These are phyloP conservation scores for Megalops atlanticus DNA, from an alignment of 2,113 vertebrate genomes.

Conservation along the genomic window DNA sequence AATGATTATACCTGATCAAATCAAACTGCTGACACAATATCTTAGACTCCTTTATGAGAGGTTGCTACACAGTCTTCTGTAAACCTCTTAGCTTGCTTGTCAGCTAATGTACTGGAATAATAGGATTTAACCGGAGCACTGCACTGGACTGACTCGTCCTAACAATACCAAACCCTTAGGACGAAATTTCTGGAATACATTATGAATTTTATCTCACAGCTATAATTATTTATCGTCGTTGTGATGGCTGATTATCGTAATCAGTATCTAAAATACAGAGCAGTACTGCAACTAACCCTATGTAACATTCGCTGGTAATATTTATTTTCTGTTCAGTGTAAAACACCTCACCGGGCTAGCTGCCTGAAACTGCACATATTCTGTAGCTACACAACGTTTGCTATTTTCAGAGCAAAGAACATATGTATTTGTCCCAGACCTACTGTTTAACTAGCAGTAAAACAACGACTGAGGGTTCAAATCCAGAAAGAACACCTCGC, in stretches of 20 bases:
- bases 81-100: background rate
- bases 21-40: background rate
- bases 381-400: no score
- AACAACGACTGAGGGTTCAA: background rate
- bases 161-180: background rate
- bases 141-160: conserved; percentile 6
- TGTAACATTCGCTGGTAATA: no score
- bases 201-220: background rate
- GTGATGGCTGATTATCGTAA: background rate
- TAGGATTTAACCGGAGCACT: conserved; percentile 26
- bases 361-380: no score
- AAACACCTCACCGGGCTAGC: no score
- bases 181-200: background rate
- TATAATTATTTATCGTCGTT: background rate
- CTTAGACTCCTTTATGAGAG: background rate
- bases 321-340: no score
- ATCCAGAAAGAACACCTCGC: background rate
- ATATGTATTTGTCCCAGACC: background rate
- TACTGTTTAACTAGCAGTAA: background rate
- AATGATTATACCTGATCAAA: background rate
- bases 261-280: background rate
- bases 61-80: background rate
- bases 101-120: conserved; percentile 17
- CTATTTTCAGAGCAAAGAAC: background rate
- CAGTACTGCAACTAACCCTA: no score